Percentiles rank a stretch among this genome's conserved stretches.
phyloP scores from a whole-genome alignment of 2,888 invertebrate species.

The Lordiphosa fenestrarum region DNA sequence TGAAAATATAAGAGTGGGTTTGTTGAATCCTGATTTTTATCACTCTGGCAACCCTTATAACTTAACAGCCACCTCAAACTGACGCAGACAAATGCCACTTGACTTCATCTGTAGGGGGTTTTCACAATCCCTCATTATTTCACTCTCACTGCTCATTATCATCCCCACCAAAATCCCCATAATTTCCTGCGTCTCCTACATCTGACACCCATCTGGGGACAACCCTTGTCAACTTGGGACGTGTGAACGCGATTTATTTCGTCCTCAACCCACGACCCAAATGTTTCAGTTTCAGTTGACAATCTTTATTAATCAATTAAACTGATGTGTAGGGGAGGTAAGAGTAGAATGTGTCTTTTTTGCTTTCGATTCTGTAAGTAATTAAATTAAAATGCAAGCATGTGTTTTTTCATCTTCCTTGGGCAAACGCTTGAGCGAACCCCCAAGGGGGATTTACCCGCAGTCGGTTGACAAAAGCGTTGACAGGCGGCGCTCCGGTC shows the following conservation, averaged over 20 bases:
- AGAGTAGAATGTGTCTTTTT: conserved; percentile 28
- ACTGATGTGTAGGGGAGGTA: conserved; percentile 37
- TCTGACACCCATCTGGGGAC: conserved; percentile 53
- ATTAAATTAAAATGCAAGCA: conserved; percentile 75
- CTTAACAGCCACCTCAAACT: neutral
- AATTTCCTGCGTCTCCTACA: conserved; percentile 30
- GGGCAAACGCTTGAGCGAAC: conserved; percentile 33
- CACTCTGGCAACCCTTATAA: neutral
- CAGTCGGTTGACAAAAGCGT: conserved; percentile 66
- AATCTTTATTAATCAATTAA: conserved; percentile 72
- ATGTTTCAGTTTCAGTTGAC: conserved; percentile 45
- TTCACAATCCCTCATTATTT: neutral
- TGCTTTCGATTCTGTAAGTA: conserved; percentile 62
- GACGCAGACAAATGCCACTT: conserved; percentile 5
- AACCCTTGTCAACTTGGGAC: conserved; percentile 60
- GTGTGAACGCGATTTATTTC: conserved; percentile 50
- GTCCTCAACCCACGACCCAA: conserved; percentile 3
- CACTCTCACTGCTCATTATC: conserved; percentile 1
- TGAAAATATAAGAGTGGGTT: too few relatives aligned
- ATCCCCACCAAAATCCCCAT: conserved; percentile 3
- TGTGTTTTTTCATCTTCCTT: conserved; percentile 57
- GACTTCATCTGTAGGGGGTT: neutral
- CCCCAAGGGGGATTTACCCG: conserved; percentile 54
- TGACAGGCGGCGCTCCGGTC: conserved; percentile 45
- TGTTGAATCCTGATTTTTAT: too few relatives aligned